Base-by-base conservation (phyloP, 92 coral and sea anemone genomes). In the Phenganax subtilis region DNA sequence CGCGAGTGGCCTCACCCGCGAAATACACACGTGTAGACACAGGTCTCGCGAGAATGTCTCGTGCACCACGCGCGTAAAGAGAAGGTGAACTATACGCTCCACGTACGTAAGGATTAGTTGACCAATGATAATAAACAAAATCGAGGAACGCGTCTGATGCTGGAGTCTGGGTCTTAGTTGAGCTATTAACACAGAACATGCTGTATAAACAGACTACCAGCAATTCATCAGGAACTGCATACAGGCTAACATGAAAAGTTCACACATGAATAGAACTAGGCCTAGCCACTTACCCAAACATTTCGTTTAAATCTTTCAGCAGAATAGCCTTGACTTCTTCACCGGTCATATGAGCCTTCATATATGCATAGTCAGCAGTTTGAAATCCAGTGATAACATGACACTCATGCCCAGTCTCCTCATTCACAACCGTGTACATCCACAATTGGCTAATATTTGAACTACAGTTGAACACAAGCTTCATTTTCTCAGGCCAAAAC, bases 71-170 rank as follows among this genome's bases (percentile, higher is more conserved):
- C 82, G 98, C 90, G 87, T 86, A 81, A 15, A 47, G 96, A 60
- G 97, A 92, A 3, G 96, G 98, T 12, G 96, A 88, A 71, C 96
- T 92, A 74, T 94, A 94, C 1, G 92, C 98, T 9, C 97, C 97
- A 29, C 98, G 97, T 65, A 94, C 84, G 56, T 80, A 94, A 27
- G 96, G 98, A 71, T 94, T 90, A 14, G 88, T 90, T 16, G 92
- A 92, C 98, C 98, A 94, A 80, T 94, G 96, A 55, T 88, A 87
- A 76, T 90, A 92, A 20, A 90, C 93, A 71, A 77, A 89, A 72
- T 86, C 87, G n/a, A 92, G 76, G 12, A 88, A 79, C 55, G 80
- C 81, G 59, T 73, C 27, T 3, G 97, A 83, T 3, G 97, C 98
- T 51, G 96, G 97, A 11, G 64, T 77, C 11, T 81, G 87, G 54